phyloP scores from a whole-genome alignment of 2,113 vertebrate species.

The Chrysemys picta region DNA sequence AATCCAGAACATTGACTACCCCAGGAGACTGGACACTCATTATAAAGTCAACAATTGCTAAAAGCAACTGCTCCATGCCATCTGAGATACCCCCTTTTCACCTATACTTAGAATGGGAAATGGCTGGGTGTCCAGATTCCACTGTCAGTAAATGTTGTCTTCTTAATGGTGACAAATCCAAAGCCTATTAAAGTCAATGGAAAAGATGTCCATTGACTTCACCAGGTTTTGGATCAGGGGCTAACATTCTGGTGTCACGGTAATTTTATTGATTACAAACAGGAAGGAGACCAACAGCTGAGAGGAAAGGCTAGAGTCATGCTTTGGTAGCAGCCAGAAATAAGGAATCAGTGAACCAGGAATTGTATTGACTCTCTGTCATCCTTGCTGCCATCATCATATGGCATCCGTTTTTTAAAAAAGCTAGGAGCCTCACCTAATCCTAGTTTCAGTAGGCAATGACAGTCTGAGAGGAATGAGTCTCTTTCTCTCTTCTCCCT shows the following conservation, averaged over 20 bases:
- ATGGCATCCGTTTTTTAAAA: background rate
- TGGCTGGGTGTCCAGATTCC: background rate
- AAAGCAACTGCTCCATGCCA: background rate
- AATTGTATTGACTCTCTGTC: background rate
- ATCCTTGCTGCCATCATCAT: background rate
- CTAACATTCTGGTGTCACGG: background rate
- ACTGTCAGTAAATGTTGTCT: background rate
- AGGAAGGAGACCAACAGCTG: background rate
- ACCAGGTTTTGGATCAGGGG: conserved; percentile 66
- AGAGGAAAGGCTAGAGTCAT: background rate
- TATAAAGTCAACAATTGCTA: background rate
- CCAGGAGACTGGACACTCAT: background rate
- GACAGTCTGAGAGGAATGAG: too few species aligned
- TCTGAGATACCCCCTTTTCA: background rate
- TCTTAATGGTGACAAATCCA: conserved; percentile 68
- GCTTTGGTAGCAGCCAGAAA: background rate
- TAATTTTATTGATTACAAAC: background rate
- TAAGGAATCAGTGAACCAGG: background rate
- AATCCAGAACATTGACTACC: background rate
- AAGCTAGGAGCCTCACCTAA: background rate
- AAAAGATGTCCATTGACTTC: conserved; percentile 68
- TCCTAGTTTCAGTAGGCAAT: too few species aligned
- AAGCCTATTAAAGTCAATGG: conserved; percentile 60
- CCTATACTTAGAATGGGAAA: background rate
- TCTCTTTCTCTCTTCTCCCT: background rate